Evolutionary conservation across 2,888 invertebrate species (phyloP).

Genomic region (Ichneumon xanthorius): DNA sequence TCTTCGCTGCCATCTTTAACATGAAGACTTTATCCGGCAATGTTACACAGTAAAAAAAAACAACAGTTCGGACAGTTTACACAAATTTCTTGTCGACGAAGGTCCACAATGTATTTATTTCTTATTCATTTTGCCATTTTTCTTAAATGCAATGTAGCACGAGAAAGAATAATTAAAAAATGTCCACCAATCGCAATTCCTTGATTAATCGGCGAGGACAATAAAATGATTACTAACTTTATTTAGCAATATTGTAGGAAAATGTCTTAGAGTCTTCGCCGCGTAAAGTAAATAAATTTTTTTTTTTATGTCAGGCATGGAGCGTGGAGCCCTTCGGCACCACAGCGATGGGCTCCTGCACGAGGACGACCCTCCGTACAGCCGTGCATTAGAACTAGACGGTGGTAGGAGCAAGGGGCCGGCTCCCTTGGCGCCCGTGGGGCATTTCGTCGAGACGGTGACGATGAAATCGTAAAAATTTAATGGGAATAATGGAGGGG

Average conservation of each 20-base stretch:
- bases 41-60: neutral
- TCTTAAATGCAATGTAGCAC: neutral
- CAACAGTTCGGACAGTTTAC: neutral
- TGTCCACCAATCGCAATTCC: neutral
- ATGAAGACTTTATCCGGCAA: no score
- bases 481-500: neutral
- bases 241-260: neutral
- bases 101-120: no score
- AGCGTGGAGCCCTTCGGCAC: neutral
- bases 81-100: neutral
- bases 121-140: no score
- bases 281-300: neutral
- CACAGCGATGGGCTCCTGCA: constrained; percentile 56
- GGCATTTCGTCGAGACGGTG: neutral
- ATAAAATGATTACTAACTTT: neutral
- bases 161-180: neutral
- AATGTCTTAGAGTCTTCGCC: no score
- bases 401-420: constrained; percentile 41
- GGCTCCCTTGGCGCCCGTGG: neutral
- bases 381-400: constrained; percentile 67
- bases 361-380: constrained; percentile 68
- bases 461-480: constrained; percentile 8
- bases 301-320: neutral
- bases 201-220: neutral
- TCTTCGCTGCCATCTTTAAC: no score